Evolutionary conservation across 2,113 vertebrate genomes (phyloP), one percentile per base, ranked within the genome.

Genomic region (Struthio camelus): DNA sequence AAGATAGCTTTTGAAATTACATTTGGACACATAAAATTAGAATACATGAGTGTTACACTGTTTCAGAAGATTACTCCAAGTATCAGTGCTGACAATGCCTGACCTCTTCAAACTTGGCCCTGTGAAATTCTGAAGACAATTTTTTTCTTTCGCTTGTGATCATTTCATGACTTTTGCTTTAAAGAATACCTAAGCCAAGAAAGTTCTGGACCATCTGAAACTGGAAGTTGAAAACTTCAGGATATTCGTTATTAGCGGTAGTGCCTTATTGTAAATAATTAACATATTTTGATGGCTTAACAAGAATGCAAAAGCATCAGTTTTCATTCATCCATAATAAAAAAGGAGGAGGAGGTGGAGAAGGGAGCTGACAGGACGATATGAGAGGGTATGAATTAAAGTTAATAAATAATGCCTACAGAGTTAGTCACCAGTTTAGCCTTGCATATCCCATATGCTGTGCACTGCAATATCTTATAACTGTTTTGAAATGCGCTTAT

Each of bases 241-340:
- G 19, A 58, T 1, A 20, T 36, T 61, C 0, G 0, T 93, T 91
- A 48, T 56, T 93, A 2, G 0, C 76, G 73, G 30, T 59, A 27
- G 61, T 77, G 58, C 2, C 23, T 89, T 82, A 79, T 27, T 0
- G 0, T 94, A 94, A 93, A 95, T 92, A 95, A 95, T 90, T 84
- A 93, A 94, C 44, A 46, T 94, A 90, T 69, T 95, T 94, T 91
- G 88, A 94, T 82, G 75, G 18, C 25, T 90, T 90, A 36, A 79
- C 89, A 94, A 93, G 92, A 94, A 97, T 94, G 91, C 36, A 89
- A 73, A 87, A 89, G 12, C 89, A 87, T 69, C 75, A 70, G 71
- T 94, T 95, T 95, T 77, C 86, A 94, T 92, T 91, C 80, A 91
- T 89, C 40, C 91, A 23, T 66, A 89, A 94, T 82, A 94, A 94